A percentile compares a stretch with the other conserved stretches of the same genome.
Evolutionary conservation across 37 sponge, comb jelly and placozoan genomes (phyloP).

Genomic region (Halisarca cf. caerulea): DNA sequence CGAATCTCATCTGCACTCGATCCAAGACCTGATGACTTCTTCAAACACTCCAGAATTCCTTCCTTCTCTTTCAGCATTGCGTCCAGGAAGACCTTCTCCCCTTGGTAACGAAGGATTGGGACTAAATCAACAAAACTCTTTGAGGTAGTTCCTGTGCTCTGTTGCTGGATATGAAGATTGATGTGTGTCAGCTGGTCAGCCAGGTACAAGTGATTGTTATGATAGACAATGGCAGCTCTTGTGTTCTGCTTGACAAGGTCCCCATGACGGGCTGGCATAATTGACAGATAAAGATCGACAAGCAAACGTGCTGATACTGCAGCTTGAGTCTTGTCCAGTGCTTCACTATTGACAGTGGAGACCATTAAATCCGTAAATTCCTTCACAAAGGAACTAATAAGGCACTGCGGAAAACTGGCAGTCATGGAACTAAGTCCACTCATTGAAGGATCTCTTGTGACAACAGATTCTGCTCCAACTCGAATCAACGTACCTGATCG

Average conservation of each 20-base stretch:
- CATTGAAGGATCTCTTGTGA: not conserved
- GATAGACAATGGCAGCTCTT: slow-evolving; percentile 40
- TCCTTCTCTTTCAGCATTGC: slow-evolving; percentile 67
- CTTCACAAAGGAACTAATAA: slow-evolving; percentile 3
- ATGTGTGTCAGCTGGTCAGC: slow-evolving; percentile 73
- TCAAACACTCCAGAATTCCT: slow-evolving; percentile 36
- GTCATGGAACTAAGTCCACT: not conserved
- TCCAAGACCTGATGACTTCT: not conserved
- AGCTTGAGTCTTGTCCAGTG: not conserved
- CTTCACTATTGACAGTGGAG: not conserved
- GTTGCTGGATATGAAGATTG: not conserved
- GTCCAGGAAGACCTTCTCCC: slow-evolving; percentile 67
- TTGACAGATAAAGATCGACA: slow-evolving; percentile 1
- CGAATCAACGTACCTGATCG: not conserved
- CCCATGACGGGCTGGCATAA: not conserved
- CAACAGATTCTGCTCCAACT: not conserved
- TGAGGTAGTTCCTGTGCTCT: not conserved
- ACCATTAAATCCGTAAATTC: slow-evolving; percentile 10
- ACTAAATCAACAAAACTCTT: slow-evolving; percentile 80
- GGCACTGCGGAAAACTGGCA: not conserved
- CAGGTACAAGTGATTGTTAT: slow-evolving; percentile 91
- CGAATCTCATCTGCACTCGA: not conserved
- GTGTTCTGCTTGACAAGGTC: slow-evolving; percentile 1
- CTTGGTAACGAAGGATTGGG: slow-evolving; percentile 63
- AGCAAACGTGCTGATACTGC: not conserved